phyloP scores from a whole-genome alignment of 2,888 invertebrate species.

The Oligia strigilis region DNA sequence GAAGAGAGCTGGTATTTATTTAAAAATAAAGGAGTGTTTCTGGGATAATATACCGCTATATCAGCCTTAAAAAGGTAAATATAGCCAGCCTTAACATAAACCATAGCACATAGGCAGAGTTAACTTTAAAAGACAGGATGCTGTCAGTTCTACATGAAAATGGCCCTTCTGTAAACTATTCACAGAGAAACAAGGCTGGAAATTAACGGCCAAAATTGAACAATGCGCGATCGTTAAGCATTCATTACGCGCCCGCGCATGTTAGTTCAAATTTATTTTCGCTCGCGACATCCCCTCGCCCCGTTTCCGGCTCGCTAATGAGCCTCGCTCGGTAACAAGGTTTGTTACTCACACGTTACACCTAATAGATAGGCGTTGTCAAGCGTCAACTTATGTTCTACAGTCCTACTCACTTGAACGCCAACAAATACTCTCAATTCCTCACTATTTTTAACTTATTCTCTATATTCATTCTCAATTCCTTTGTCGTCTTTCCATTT shows the following conservation, averaged over 20 bases:
- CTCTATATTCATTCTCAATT: slow-evolving; percentile 3
- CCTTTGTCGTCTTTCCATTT: slow-evolving; percentile 36
- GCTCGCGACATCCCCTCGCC: slow-evolving; percentile 72
- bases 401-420: slow-evolving; percentile 13
- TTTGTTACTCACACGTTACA: slow-evolving; percentile 61
- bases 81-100: slow-evolving; percentile 7
- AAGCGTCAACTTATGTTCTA: slow-evolving; percentile 24
- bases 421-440: slow-evolving; percentile 22
- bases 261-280: slow-evolving; percentile 74
- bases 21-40: slow-evolving; percentile 30
- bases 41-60: slow-evolving; percentile 32
- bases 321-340: slow-evolving; percentile 61
- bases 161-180: slow-evolving; percentile 19
- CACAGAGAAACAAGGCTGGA: slow-evolving; percentile 40
- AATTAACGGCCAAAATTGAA: slow-evolving; percentile 63
- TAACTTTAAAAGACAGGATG: slow-evolving; percentile 29
- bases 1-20: slow-evolving; percentile 17
- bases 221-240: slow-evolving; percentile 70
- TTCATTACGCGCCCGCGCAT: slow-evolving; percentile 71
- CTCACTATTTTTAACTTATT: slow-evolving; percentile 19
- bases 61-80: slow-evolving; percentile 22
- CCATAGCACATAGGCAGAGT: background rate
- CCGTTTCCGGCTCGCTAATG: slow-evolving; percentile 78
- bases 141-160: slow-evolving; percentile 35
- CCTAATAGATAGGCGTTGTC: slow-evolving; percentile 52